Conservation (phyloP, 2,113 vertebrate species). For the Petroica traversi region DNA sequence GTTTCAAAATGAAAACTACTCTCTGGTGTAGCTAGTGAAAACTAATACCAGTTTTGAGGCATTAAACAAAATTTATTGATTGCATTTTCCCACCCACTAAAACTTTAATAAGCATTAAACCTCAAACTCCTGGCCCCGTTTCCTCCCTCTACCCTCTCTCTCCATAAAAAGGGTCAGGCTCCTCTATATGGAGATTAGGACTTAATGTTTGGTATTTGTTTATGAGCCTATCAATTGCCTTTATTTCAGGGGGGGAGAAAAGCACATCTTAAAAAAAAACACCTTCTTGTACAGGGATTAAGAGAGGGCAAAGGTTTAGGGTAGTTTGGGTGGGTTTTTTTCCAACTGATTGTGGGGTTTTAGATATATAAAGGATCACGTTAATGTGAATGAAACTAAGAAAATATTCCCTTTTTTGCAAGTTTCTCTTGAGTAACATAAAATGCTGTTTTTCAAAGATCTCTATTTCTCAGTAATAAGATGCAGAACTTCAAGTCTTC, state of each 20-base stretch:
- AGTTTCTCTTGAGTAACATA: neutral
- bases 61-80: conserved; percentile 66
- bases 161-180: conserved; percentile 54
- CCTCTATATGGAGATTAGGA: conserved; percentile 56
- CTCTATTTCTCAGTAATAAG: neutral
- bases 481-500: neutral
- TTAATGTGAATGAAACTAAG: neutral
- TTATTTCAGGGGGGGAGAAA: neutral
- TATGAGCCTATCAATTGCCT: conserved; percentile 61
- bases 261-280: neutral
- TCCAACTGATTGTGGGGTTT: neutral
- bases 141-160: conserved; percentile 9
- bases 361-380: neutral
- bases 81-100: conserved; percentile 62
- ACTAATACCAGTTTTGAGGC: conserved; percentile 34
- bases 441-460: neutral
- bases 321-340: neutral
- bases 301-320: conserved; percentile 50
- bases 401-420: neutral
- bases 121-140: conserved; percentile 13
- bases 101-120: conserved; percentile 65
- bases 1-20: conserved; percentile 80
- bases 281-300: neutral
- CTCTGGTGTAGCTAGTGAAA: conserved; percentile 47
- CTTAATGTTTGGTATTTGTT: conserved; percentile 62